Evolutionary conservation across 2,113 vertebrate genomes (phyloP).

Genomic region (Phoxinus phoxinus): DNA sequence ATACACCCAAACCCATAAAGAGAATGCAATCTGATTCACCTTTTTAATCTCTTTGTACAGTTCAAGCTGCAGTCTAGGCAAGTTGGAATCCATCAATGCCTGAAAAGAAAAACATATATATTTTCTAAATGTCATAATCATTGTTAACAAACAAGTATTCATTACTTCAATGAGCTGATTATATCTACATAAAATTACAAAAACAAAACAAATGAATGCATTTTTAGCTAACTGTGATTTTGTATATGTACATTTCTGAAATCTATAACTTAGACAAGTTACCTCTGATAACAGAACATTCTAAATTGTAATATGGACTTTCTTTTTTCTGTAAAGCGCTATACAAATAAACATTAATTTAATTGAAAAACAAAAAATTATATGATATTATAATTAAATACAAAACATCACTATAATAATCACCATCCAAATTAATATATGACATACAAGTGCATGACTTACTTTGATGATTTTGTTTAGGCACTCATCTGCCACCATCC

Average conservation of each 20-base stretch:
- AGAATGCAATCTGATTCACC: conserved; percentile 69
- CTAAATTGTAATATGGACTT: no score
- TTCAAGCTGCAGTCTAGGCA: conserved; percentile 93
- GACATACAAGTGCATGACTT: conserved; percentile 53
- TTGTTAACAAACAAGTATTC: no score
- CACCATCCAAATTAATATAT: not conserved
- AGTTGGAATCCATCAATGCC: conserved; percentile 98
- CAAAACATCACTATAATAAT: not conserved
- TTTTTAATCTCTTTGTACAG: conserved; percentile 99
- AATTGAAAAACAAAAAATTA: conserved; percentile 6
- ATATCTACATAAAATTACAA: no score
- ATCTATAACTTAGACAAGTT: no score
- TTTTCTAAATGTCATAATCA: no score
- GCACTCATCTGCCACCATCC: conserved; percentile 99
- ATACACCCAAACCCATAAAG: not conserved
- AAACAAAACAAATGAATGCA: no score
- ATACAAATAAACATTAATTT: no score
- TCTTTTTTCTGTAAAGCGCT: no score
- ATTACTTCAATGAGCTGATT: no score
- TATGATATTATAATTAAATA: not conserved
- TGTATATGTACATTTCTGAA: no score
- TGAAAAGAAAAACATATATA: conserved; percentile 62
- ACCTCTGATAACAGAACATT: no score
- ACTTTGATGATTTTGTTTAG: conserved; percentile 99
- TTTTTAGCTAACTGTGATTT: no score